Base-by-base conservation (phyloP, 2,113 vertebrate genomes). In the Dinomys branickii region DNA sequence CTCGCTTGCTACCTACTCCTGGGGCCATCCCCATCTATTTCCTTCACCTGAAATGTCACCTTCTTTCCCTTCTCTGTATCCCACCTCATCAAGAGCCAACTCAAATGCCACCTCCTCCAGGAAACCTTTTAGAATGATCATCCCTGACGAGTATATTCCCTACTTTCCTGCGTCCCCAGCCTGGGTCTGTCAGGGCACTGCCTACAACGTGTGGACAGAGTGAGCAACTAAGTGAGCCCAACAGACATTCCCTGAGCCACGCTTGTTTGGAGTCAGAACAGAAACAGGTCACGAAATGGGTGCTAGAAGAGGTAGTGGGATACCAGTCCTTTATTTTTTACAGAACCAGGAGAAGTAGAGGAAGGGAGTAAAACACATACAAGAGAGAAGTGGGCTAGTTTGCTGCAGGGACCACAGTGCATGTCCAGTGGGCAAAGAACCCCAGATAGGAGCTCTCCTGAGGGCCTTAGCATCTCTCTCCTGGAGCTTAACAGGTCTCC, bases 51-150 rank as follows among this genome's bases (percentile, higher is more conserved):
- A 95, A 65, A 88, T 4, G 22, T 71, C 28, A 44, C 12, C 38
- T 77, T 88, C 52, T n/a, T 95, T 91, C 30, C 38, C 7, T 28
- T 67, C 24, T 59, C 88, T 3, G 0, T 59, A 52, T 95, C 69
- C 14, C 77, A 12, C 67, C 16, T 24, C 38, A 41, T 54, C 12
- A 81, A 78, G 82, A 88, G 24, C 35, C 59, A 65, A 80, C 22
- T 88, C 47, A 59, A 88, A 85, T n/a, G 87, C 33, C 12, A 16
- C 19, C 83, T 93, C 47, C 80, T 86, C 86, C 56, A 94, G 73
- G 73, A 89, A 95, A 80, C 24, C 65, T 56, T 94, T 87, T 61
- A 75, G 52, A 41, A 13, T 1, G 28, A 54, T 30, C 0, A 0
- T 41, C 19, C 4, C 14, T 50, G 30, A 56, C 33, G 16, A 93